Evolutionary conservation across 2,797 vertebrate species (phyloP).

Genomic region (Periparus ater): DNA sequence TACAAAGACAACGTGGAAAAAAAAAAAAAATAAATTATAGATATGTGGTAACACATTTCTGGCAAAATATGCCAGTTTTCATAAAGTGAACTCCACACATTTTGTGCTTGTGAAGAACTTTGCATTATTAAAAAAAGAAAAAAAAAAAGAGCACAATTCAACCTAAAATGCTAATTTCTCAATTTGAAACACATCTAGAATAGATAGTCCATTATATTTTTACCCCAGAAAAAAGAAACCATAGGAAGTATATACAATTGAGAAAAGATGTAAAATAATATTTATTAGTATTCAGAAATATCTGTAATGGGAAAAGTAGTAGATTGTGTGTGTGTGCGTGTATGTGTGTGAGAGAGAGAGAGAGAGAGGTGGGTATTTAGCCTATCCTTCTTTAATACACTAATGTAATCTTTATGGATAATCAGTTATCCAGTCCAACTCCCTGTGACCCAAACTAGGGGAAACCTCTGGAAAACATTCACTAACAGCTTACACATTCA

Average conservation of each 20-base stretch:
- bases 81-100: not conserved
- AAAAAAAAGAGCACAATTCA: not conserved
- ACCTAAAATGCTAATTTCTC: not conserved
- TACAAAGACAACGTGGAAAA: not conserved
- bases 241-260: not conserved
- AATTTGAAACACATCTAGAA: not conserved
- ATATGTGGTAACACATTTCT: not conserved
- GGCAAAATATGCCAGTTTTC: not conserved
- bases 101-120: not conserved
- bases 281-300: not conserved
- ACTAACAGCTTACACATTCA: slow-evolving; percentile 34
- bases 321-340: fast-evolving
- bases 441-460: not conserved
- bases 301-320: not conserved
- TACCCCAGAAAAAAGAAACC: not conserved
- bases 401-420: slow-evolving; percentile 9
- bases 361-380: not conserved
- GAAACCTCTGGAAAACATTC: slow-evolving; percentile 20
- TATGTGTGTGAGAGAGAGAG: no score
- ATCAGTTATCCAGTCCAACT: slow-evolving; percentile 29
- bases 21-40: not conserved
- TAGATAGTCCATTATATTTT: not conserved
- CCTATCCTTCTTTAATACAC: not conserved
- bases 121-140: not conserved
- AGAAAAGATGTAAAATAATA: not conserved